phyloP scores from a whole-genome alignment of 2,797 vertebrate genomes.

The Otolemur crassicaudatus region DNA sequence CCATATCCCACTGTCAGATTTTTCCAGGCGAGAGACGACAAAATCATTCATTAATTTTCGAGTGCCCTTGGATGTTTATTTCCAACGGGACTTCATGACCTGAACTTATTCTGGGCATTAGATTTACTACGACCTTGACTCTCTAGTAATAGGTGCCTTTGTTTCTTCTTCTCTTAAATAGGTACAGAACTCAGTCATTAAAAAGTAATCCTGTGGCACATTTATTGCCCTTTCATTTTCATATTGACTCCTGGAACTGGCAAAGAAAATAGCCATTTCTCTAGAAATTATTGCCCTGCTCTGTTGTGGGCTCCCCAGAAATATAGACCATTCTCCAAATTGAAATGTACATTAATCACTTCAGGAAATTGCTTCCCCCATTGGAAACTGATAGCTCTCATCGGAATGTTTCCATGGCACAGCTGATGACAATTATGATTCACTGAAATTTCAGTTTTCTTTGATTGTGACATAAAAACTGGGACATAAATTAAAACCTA shows the following conservation, averaged over 20 bases:
- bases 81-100: background rate
- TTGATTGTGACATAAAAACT: slow-evolving; percentile 75
- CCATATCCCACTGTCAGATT: background rate
- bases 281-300: slow-evolving; percentile 39
- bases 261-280: slow-evolving; percentile 54
- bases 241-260: slow-evolving; percentile 43
- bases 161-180: slow-evolving; percentile 8
- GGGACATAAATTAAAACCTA: slow-evolving; percentile 78
- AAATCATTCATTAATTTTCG: background rate
- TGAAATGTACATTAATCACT: slow-evolving; percentile 68
- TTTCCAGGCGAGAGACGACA: background rate
- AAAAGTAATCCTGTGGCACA: background rate
- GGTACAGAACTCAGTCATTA: background rate
- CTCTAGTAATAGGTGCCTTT: background rate
- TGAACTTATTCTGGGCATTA: background rate
- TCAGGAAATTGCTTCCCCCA: slow-evolving; percentile 76
- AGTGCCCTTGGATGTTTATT: background rate
- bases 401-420: slow-evolving; percentile 64
- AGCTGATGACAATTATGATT: slow-evolving; percentile 75
- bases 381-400: slow-evolving; percentile 63
- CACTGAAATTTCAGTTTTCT: slow-evolving; percentile 73
- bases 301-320: slow-evolving; percentile 21
- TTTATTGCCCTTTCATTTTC: slow-evolving; percentile 44
- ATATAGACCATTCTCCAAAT: slow-evolving; percentile 19
- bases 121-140: slow-evolving; percentile 1